Conservation (phyloP, 2,797 vertebrate species). For the Neosilurus hyrtlii region DNA sequence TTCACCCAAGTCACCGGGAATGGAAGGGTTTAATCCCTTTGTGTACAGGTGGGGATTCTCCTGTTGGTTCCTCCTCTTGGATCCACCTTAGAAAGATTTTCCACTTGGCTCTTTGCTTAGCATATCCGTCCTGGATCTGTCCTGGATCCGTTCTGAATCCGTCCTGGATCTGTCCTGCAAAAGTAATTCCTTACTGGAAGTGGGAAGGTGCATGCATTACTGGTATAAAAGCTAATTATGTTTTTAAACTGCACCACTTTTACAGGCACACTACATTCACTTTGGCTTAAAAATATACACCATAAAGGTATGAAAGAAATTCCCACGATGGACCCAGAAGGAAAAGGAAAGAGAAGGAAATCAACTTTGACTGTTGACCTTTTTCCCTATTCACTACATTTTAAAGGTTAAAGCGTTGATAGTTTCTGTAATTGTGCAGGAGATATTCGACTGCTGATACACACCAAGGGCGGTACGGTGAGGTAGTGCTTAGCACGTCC, state of each 20-base stretch:
- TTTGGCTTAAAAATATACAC: neutral
- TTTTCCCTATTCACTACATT: no score
- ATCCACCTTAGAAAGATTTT: neutral
- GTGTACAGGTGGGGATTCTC: neutral
- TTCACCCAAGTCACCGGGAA: neutral
- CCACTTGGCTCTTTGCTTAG: no score
- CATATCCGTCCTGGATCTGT: neutral
- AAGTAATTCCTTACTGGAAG: no score
- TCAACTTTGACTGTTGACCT: no score
- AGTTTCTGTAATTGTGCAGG: neutral
- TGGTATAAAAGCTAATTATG: neutral
- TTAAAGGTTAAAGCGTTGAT: neutral
- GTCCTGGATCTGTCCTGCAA: neutral
- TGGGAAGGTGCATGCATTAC: neutral
- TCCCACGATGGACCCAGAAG: neutral
- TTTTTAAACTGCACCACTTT: neutral
- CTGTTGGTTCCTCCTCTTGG: neutral
- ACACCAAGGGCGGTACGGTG: no score
- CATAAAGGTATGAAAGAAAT: neutral
- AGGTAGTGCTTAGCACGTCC: no score
- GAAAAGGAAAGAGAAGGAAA: neutral
- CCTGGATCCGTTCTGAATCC: no score
- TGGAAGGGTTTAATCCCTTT: neutral
- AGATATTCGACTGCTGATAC: neutral
- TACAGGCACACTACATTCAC: neutral